phyloP scores from a whole-genome alignment of 2,888 invertebrate species.

The Pinctada fucata region DNA sequence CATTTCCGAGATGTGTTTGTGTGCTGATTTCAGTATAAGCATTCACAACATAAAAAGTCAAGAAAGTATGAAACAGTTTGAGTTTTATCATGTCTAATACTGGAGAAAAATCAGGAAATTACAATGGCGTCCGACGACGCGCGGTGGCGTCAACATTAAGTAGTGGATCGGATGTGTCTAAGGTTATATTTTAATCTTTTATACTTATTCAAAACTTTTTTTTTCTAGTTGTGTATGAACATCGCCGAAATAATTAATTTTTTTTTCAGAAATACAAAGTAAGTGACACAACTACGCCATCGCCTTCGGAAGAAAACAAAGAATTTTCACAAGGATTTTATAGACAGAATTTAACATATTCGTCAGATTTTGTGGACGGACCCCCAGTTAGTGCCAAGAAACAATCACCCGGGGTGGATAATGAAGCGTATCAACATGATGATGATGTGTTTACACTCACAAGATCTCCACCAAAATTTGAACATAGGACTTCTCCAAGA shows the following conservation, averaged over 20 bases:
- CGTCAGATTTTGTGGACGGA: neutral
- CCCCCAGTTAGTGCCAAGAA: neutral
- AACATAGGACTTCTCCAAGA: neutral
- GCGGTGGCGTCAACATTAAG: neutral
- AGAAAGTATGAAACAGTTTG: no score
- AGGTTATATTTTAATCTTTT: neutral
- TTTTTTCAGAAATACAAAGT: constrained; percentile 45
- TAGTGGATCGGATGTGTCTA: neutral
- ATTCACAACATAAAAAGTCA: no score
- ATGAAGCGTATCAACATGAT: constrained; percentile 16
- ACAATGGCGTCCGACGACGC: neutral
- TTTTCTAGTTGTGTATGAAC: neutral
- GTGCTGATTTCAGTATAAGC: no score
- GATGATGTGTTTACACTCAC: constrained; percentile 30
- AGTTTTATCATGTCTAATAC: no score
- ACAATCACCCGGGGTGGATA: constrained; percentile 17
- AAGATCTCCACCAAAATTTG: neutral
- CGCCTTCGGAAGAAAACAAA: constrained; percentile 36
- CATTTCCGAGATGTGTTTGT: no score
- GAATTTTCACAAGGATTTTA: constrained; percentile 32
- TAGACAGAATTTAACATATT: constrained; percentile 21
- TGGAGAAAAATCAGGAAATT: neutral
- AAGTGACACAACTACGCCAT: constrained; percentile 28
- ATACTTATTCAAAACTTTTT: no score
- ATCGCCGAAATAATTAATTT: neutral